Percentiles rank a stretch among this genome's conserved stretches.
Evolutionary conservation across 2,797 vertebrate species (phyloP).

Genomic region (Dendrocincla tyrannina): DNA sequence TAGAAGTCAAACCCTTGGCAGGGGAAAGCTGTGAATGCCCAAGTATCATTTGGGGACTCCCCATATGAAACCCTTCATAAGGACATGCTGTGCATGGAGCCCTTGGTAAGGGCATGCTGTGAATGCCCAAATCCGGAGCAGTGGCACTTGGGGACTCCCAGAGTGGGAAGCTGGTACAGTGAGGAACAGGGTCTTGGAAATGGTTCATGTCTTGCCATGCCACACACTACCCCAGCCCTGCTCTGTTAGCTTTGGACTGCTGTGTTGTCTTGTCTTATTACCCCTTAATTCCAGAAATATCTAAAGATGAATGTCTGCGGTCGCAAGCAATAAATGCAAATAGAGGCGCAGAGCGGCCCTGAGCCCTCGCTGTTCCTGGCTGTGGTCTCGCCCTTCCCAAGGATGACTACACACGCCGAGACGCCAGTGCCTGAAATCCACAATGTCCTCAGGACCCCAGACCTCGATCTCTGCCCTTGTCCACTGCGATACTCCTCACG

Average conservation of each 20-base stretch:
- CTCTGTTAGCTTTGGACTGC: background rate
- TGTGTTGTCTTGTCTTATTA: slow-evolving; percentile 19
- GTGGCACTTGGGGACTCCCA: background rate
- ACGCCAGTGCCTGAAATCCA: slow-evolving; percentile 8
- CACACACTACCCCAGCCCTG: background rate
- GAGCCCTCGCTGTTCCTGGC: background rate
- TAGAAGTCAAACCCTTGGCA: background rate
- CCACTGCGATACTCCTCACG: slow-evolving; percentile 47
- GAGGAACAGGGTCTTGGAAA: background rate
- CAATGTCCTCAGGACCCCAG: slow-evolving; percentile 56
- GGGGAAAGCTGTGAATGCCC: background rate
- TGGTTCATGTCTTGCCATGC: background rate
- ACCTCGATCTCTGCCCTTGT: slow-evolving; percentile 59
- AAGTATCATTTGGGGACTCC: background rate
- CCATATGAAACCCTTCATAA: too few relatives aligned
- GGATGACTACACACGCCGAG: background rate
- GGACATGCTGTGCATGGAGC: background rate
- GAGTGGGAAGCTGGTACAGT: rapidly evolving
- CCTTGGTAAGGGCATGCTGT: background rate
- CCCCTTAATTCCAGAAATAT: background rate
- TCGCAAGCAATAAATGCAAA: slow-evolving; percentile 25
- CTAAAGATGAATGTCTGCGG: background rate
- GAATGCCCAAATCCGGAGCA: background rate
- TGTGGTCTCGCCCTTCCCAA: background rate
- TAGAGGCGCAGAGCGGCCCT: background rate